These are phyloP conservation scores for Tragelaphus buxtoni DNA, from an alignment of 2,113 vertebrate species.

Conservation along the genomic window DNA sequence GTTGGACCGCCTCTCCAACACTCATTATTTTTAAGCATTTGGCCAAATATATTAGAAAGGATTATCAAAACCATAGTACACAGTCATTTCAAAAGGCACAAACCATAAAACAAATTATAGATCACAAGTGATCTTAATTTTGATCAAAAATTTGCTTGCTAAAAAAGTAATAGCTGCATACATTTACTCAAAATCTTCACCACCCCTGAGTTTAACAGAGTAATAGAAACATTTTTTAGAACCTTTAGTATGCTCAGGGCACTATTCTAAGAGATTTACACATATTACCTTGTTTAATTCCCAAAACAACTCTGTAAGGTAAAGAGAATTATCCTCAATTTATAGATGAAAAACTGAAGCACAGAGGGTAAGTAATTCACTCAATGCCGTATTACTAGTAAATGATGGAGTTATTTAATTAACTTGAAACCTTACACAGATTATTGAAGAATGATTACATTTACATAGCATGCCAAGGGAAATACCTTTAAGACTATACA, in stretches of 20 bases:
- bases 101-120: not conserved
- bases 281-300: not conserved
- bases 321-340: constrained; percentile 32
- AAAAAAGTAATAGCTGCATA: not conserved
- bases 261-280: not conserved
- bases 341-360: not conserved
- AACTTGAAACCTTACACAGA: not conserved
- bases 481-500: not conserved
- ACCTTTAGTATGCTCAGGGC: not conserved
- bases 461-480: not conserved
- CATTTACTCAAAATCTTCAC: not conserved
- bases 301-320: not conserved
- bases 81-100: constrained; percentile 39
- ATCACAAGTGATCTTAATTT: not conserved
- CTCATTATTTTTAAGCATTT: constrained; percentile 34
- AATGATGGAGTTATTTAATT: constrained; percentile 28
- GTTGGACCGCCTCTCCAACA: not conserved
- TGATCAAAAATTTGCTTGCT: not conserved
- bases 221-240: not conserved
- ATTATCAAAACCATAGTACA: not conserved
- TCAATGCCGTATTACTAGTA: not conserved
- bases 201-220: not conserved
- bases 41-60: constrained; percentile 5
- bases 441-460: not conserved
- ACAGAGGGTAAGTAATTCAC: not conserved